phyloP scores from a whole-genome alignment of 2,113 vertebrate species.

The Sturnira hondurensis region DNA sequence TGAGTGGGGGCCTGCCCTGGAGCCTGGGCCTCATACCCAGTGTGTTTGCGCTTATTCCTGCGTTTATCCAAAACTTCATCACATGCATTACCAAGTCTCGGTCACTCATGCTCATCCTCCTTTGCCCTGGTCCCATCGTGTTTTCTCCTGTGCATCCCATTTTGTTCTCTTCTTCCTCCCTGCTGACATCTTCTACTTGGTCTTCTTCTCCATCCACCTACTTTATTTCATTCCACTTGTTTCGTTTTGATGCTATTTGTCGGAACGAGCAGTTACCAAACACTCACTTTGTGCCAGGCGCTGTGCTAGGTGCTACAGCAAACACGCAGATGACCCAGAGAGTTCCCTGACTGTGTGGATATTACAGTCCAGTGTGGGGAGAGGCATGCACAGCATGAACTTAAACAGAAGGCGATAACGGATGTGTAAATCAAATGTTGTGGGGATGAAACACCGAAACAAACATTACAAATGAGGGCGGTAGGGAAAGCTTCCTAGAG shows the following conservation, averaged over 20 bases:
- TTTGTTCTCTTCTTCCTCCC: not conserved
- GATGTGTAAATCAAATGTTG: not conserved
- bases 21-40: not conserved
- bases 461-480: not conserved
- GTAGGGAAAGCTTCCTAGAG: not conserved
- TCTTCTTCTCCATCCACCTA: not conserved
- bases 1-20: not conserved
- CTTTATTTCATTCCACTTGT: not conserved
- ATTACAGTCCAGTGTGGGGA: not conserved
- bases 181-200: not conserved
- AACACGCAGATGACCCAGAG: not conserved
- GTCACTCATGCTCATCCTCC: not conserved
- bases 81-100: not conserved
- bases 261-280: not conserved
- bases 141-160: too few species aligned
- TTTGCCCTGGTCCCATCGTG: too few species aligned
- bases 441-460: not conserved
- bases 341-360: not conserved
- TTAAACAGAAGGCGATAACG: not conserved
- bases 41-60: not conserved
- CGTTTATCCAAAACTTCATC: not conserved
- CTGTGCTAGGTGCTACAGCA: not conserved
- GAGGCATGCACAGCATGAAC: not conserved
- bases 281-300: not conserved
- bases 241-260: not conserved